Percentiles rank a stretch among this genome's conserved stretches.
These are phyloP conservation scores for Alitta virens DNA, from an alignment of 2,888 invertebrate genomes.

Conservation along the genomic window DNA sequence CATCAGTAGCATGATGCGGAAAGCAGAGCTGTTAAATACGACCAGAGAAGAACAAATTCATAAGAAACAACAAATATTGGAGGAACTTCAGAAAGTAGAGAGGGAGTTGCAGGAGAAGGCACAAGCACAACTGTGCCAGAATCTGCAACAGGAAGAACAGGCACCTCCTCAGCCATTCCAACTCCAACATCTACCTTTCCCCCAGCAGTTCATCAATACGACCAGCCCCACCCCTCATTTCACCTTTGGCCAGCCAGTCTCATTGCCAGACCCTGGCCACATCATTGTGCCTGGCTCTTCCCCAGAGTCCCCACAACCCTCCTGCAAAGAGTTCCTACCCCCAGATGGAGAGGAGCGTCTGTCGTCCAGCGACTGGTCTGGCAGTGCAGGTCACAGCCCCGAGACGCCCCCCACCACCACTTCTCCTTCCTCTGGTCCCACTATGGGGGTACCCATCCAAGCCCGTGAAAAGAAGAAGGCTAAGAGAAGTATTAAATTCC, in stretches of 20 bases:
- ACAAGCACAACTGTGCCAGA: constrained; percentile 48
- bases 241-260: too few species aligned
- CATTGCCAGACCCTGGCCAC: neutral
- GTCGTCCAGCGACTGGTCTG: neutral
- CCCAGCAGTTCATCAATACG: neutral
- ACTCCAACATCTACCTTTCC: neutral
- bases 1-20: constrained; percentile 56
- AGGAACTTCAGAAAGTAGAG: constrained; percentile 71
- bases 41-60: constrained; percentile 65
- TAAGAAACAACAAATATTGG: constrained; percentile 69
- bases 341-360: neutral
- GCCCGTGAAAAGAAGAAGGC: neutral
- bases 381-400: neutral
- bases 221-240: neutral
- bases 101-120: constrained; percentile 67
- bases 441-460: neutral
- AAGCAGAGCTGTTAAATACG: constrained; percentile 46
- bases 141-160: neutral
- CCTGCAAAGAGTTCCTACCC: neutral
- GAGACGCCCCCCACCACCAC: neutral
- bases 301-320: neutral
- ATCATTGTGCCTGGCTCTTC: neutral
- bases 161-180: neutral
- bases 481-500: neutral
- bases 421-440: neutral